Conservation (phyloP, 2,113 vertebrate species). For the Xenopus borealis region DNA sequence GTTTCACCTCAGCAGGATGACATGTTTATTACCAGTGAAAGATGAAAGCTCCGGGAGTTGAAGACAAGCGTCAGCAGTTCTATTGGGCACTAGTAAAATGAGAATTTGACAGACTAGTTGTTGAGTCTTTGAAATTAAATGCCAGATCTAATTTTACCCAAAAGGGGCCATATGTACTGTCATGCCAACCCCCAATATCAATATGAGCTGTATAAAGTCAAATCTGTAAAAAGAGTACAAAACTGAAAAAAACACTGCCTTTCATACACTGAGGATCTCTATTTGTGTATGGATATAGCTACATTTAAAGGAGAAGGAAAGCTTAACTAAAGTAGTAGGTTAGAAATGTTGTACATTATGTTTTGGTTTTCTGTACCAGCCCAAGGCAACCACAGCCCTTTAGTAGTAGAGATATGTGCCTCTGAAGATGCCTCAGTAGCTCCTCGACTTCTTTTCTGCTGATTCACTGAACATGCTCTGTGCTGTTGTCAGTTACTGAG, state of each 20-base stretch:
- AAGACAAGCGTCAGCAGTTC: slow-evolving; percentile 79
- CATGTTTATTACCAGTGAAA: slow-evolving; percentile 92
- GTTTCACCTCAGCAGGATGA: slow-evolving; percentile 84
- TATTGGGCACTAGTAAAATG: slow-evolving; percentile 75
- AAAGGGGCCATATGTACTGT: slow-evolving; percentile 72
- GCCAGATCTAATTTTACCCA: slow-evolving; percentile 80
- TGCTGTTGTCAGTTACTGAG: no score
- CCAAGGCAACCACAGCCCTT: no score
- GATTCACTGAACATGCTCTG: no score
- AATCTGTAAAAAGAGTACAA: slow-evolving; percentile 18
- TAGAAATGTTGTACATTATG: no score
- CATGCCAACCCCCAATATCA: slow-evolving; percentile 60
- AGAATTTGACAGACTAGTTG: slow-evolving; percentile 75
- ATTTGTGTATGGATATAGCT: neutral
- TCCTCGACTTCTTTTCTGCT: no score
- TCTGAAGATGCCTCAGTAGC: no score
- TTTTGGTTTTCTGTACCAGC: no score
- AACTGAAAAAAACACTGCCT: neutral
- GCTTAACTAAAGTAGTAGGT: no score
- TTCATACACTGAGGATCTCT: neutral
- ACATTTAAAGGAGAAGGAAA: neutral
- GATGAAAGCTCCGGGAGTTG: slow-evolving; percentile 77
- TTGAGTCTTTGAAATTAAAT: slow-evolving; percentile 77
- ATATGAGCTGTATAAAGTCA: slow-evolving; percentile 67
- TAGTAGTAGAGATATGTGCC: no score